phyloP scores from a whole-genome alignment of 1,140 invertebrate genomes.

The Calephelis nemesis region DNA sequence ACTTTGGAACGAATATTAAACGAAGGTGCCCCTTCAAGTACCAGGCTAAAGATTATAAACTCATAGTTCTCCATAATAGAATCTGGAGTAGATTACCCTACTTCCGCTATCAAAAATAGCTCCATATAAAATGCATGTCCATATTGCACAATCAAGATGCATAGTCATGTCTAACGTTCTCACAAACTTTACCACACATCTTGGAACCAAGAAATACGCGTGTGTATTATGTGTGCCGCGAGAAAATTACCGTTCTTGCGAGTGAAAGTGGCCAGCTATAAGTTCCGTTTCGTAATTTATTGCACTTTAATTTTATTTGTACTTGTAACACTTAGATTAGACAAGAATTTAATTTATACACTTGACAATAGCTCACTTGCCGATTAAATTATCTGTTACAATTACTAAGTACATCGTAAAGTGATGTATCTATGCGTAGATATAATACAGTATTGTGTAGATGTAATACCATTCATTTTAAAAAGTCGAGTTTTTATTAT shows the following conservation, averaged over 20 bases:
- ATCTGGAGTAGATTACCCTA: not conserved
- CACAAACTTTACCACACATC: conserved; percentile 59
- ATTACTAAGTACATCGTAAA: not conserved
- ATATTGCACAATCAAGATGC: conserved; percentile 31
- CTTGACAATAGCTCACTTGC: not conserved
- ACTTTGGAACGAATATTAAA: too few relatives aligned
- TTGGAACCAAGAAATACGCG: conserved; percentile 39
- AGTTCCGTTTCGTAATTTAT: conserved; percentile 17
- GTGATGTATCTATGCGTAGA: too few relatives aligned
- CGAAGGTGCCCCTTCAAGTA: too few relatives aligned
- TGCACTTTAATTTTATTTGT: conserved; percentile 27
- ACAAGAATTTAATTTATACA: conserved; percentile 9
- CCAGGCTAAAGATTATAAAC: not conserved
- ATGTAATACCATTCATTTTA: too few relatives aligned
- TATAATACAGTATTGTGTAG: too few relatives aligned
- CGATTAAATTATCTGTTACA: conserved; percentile 12
- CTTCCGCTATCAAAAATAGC: conserved; percentile 8
- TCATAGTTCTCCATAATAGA: not conserved
- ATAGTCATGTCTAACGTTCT: conserved; percentile 32
- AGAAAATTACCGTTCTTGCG: conserved; percentile 62
- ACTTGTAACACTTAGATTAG: conserved; percentile 23
- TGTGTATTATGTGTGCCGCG: conserved; percentile 46
- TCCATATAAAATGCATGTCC: conserved; percentile 17
- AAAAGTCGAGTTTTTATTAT: too few relatives aligned
- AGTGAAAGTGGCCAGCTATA: conserved; percentile 36